These are phyloP conservation scores for Apostichopus japonicus DNA, from an alignment of 35 echinoderm and acorn worm genomes.

Conservation along the genomic window DNA sequence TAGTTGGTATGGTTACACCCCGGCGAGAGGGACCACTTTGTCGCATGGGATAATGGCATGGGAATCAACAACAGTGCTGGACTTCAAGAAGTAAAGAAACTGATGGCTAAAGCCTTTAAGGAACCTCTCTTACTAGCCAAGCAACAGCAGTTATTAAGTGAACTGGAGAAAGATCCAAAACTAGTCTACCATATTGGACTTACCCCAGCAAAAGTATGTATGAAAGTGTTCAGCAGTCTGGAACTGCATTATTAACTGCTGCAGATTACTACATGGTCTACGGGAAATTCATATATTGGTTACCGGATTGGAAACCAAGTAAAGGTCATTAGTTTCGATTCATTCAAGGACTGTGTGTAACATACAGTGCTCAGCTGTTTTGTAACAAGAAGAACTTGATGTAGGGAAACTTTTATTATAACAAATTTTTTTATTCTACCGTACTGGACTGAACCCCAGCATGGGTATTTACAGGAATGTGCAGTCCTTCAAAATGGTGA, in stretches of 20 bases:
- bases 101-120: slow-evolving; percentile 96
- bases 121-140: slow-evolving; percentile 79
- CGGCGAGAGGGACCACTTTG: slow-evolving; percentile 65
- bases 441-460: slow-evolving; percentile 90
- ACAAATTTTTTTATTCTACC: slow-evolving; percentile 62
- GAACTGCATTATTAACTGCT: too few relatives aligned
- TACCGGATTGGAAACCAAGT: too few relatives aligned
- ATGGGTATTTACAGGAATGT: neutral
- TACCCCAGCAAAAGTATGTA: slow-evolving; percentile 89
- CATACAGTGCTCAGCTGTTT: too few relatives aligned
- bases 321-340: too few relatives aligned
- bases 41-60: slow-evolving; percentile 91
- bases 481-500: too few relatives aligned
- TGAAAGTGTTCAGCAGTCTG: neutral
- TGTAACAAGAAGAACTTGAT: too few relatives aligned
- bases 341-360: too few relatives aligned
- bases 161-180: slow-evolving; percentile 96
- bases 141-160: slow-evolving; percentile 92
- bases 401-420: too few relatives aligned
- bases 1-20: slow-evolving; percentile 92
- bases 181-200: slow-evolving; percentile 96
- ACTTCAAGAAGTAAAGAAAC: slow-evolving; percentile 80
- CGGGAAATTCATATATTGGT: slow-evolving; percentile 85
- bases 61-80: slow-evolving; percentile 92
- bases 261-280: slow-evolving; percentile 66